Conservation (phyloP, 2,888 invertebrate genomes). For the Diloba caeruleocephala region DNA sequence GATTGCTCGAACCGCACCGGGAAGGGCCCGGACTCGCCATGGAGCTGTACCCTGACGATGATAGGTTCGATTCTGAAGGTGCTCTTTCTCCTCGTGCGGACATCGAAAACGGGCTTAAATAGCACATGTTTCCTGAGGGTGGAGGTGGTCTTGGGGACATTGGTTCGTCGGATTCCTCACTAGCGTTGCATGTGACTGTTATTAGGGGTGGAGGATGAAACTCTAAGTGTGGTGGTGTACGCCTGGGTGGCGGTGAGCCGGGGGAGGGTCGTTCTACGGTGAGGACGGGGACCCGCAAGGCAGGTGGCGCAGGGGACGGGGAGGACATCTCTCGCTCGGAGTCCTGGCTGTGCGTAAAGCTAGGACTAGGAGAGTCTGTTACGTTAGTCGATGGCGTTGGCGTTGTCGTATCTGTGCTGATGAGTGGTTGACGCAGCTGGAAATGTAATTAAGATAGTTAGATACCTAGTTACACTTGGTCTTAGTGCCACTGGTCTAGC, state of each 20-base stretch:
- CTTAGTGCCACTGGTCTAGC: no score
- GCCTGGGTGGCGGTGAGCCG: constrained; percentile 89
- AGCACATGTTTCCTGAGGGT: constrained; percentile 90
- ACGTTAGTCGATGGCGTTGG: constrained; percentile 79
- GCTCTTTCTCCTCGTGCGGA: constrained; percentile 92
- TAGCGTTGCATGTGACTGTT: constrained; percentile 93
- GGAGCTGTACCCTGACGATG: constrained; percentile 95
- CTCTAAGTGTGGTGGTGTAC: constrained; percentile 91
- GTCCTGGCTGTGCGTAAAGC: constrained; percentile 83
- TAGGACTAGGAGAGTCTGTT: constrained; percentile 84
- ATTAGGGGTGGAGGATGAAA: constrained; percentile 92
- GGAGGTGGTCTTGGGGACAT: constrained; percentile 90
- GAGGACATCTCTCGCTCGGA: constrained; percentile 65
- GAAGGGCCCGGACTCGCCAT: constrained; percentile 96
- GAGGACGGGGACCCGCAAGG: constrained; percentile 90
- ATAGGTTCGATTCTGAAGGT: constrained; percentile 94
- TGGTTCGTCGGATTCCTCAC: constrained; percentile 94
- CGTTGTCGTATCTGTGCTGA: constrained; percentile 75
- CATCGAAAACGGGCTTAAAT: constrained; percentile 94
- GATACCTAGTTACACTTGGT: no score
- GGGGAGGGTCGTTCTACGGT: constrained; percentile 92
- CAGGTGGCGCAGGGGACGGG: constrained; percentile 68
- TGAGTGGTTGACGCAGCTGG: constrained; percentile 88
- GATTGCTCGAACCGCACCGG: constrained; percentile 94
- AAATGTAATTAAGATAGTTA: constrained; percentile 46